Evolutionary conservation across 2,888 invertebrate genomes (phyloP).

Genomic region (Bruchidius siliquastri): DNA sequence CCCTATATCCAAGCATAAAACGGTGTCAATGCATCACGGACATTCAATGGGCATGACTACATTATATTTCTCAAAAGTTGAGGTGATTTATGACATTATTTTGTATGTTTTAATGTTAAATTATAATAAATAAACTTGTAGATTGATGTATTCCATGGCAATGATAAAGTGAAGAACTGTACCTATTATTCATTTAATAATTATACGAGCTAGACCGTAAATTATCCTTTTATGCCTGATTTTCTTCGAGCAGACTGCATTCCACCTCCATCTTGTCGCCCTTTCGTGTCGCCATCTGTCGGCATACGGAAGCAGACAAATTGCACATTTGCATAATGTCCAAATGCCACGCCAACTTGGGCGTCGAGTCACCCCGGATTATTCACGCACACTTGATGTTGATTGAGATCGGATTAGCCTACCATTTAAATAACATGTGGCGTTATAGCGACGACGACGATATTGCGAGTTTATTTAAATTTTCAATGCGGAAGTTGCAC

Average conservation of each 20-base stretch:
- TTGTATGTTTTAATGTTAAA: too few relatives aligned
- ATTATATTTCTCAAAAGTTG: too few relatives aligned
- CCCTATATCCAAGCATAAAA: too few relatives aligned
- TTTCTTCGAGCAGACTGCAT: not conserved
- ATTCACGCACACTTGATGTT: constrained; percentile 36
- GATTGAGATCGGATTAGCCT: constrained; percentile 38
- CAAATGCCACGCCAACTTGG: constrained; percentile 38
- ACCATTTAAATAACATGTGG: constrained; percentile 32
- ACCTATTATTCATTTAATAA: too few relatives aligned
- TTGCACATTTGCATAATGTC: constrained; percentile 38
- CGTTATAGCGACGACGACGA: constrained; percentile 12
- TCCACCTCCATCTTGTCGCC: not conserved
- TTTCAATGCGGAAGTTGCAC: not conserved
- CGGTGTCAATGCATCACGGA: too few relatives aligned
- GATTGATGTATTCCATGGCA: too few relatives aligned
- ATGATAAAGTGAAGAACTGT: too few relatives aligned
- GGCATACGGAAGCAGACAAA: constrained; percentile 6
- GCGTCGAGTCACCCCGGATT: constrained; percentile 24
- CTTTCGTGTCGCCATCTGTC: constrained; percentile 32
- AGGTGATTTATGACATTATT: too few relatives aligned
- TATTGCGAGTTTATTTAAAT: constrained; percentile 14
- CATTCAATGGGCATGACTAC: too few relatives aligned
- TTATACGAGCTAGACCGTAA: too few relatives aligned
- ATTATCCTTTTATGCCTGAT: not conserved
- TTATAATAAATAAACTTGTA: too few relatives aligned